Evolutionary conservation across 1,140 invertebrate species (phyloP).

Genomic region (Grapholita molesta): DNA sequence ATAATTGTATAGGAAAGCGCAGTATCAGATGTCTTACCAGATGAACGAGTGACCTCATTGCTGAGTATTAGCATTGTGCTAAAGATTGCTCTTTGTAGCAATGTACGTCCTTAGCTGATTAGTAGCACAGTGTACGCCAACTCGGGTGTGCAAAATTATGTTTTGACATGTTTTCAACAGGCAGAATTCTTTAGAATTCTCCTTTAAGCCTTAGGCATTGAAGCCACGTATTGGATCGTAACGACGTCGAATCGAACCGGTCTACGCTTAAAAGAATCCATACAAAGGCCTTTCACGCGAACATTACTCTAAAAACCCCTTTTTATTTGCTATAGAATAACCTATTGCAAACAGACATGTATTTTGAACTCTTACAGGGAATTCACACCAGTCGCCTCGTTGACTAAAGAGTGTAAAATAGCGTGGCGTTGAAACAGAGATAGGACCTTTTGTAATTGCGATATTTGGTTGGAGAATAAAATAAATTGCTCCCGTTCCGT

Average conservation of each 20-base stretch:
- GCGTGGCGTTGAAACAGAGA: background rate
- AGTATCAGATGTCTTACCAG: too few species aligned
- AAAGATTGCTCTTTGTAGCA: too few species aligned
- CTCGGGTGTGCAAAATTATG: background rate
- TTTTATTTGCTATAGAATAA: background rate
- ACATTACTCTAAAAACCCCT: background rate
- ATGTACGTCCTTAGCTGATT: too few species aligned
- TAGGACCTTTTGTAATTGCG: background rate
- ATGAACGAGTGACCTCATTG: too few species aligned
- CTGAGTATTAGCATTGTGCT: too few species aligned
- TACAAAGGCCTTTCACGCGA: background rate
- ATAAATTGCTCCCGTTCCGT: constrained; percentile 35
- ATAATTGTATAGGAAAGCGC: too few species aligned
- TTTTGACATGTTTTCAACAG: background rate
- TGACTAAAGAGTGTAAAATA: background rate
- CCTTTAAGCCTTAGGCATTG: background rate
- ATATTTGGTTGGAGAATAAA: constrained; percentile 33
- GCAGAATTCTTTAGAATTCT: background rate
- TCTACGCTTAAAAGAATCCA: background rate
- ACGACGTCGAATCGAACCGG: background rate
- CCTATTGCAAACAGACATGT: background rate
- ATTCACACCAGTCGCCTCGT: background rate
- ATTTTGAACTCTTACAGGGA: background rate
- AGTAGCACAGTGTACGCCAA: background rate
- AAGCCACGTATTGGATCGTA: background rate